These are phyloP conservation scores for Lamellibrachia luymesi DNA, from an alignment of 1,140 invertebrate species.

Conservation along the genomic window DNA sequence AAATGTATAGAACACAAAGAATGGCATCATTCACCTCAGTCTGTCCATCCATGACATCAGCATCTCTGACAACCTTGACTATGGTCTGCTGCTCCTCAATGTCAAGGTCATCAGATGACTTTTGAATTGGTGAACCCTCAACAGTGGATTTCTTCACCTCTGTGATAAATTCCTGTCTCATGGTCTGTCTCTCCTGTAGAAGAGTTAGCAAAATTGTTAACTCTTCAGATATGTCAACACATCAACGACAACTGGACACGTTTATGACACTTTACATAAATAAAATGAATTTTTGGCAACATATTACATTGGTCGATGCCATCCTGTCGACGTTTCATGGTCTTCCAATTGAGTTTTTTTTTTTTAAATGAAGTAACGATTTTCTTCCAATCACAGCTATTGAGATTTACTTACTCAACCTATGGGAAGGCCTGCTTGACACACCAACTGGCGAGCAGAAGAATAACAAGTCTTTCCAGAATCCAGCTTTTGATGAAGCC, in stretches of 20 bases:
- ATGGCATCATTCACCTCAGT: neutral
- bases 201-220: neutral
- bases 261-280: neutral
- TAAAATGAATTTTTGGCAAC: neutral
- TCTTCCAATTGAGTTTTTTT: too few species aligned
- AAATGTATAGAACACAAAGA: neutral
- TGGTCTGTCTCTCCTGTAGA: neutral
- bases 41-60: neutral
- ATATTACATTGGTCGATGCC: neutral
- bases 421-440: too few species aligned
- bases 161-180: conserved; percentile 2
- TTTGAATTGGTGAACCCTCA: neutral
- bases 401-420: too few species aligned
- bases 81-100: too few species aligned
- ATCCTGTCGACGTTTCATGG: neutral
- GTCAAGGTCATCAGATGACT: neutral
- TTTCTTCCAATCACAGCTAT: too few species aligned
- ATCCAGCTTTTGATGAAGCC: too few species aligned
- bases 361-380: too few species aligned
- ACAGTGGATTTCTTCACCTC: neutral
- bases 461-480: too few species aligned
- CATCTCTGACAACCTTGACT: neutral
- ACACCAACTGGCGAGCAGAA: too few species aligned
- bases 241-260: neutral
- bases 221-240: neutral